Evolutionary conservation across 2,113 vertebrate species (phyloP), one percentile per base, ranked within the genome.

Genomic region (Sus scrofa): DNA sequence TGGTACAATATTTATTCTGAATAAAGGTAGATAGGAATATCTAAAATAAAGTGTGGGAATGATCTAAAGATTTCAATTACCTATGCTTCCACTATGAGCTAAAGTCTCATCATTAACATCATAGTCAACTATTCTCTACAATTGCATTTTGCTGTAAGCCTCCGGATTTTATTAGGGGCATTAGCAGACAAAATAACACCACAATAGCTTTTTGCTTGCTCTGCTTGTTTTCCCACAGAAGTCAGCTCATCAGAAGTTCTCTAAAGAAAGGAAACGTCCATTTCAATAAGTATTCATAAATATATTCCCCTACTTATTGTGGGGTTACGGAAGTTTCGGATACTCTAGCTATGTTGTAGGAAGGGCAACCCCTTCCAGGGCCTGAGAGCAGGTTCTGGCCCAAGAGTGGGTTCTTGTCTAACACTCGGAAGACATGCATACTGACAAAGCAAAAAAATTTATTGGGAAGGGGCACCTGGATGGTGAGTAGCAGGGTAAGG

Each of bases 241-340:
- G 14, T 62, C 52, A 96, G 77, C 71, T 94, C 7, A 86, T 96
- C 85, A 37, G 93, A 98, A 91, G 85, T 88, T 52, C 18, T 73
- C 18, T 63, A 90, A 73, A 73, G 50, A 89, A 85, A 78, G 19
- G 63, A 75, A 71, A 91, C n/a, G 92, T 75, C 27, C 50, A 32
- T 75, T 62, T 81, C 85, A 82, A 60, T 92, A 91, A 81, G 93
- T 82, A 91, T 14, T 79, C 32, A 96, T 74, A 70, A 67, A 84
- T 83, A 13, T 93, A 60, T 96, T 98, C 97, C 94, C 88, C 95
- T 96, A 96, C 97, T 98, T 98, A 98, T 83, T 93, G 32, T 67
- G 62, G 79, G 81, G 16, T 93, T 95, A 95, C 92, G 44, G 85
- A 3, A 6, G 52, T 95, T 93, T 92, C 94, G 93, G 37, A 95